These are phyloP conservation scores for Sympetrum striolatum DNA, from an alignment of 2,888 invertebrate genomes.

Conservation along the genomic window DNA sequence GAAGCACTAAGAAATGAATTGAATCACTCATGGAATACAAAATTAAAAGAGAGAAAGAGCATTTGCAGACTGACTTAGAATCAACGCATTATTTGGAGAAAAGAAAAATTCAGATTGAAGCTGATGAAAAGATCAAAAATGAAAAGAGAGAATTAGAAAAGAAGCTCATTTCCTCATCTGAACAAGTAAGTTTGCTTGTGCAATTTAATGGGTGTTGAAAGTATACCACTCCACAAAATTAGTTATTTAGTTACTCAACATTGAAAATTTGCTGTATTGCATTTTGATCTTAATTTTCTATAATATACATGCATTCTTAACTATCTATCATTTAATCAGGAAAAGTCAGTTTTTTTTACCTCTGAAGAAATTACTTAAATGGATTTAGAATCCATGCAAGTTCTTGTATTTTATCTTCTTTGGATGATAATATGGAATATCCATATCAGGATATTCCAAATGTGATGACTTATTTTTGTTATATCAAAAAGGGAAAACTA, in stretches of 20 bases:
- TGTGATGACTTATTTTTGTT: too few species aligned
- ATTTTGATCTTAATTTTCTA: neutral
- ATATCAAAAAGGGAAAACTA: too few species aligned
- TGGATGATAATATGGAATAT: too few species aligned
- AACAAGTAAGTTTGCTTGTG: neutral
- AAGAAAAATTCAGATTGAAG: constrained; percentile 56
- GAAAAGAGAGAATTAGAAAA: constrained; percentile 51
- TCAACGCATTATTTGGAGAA: constrained; percentile 69
- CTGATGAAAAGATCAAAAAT: constrained; percentile 53
- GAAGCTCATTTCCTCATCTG: constrained; percentile 51
- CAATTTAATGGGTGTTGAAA: neutral
- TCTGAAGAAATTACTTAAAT: neutral
- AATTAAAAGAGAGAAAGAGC: constrained; percentile 67
- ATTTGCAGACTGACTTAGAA: constrained; percentile 69
- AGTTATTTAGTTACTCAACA: too few species aligned
- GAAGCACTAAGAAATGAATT: constrained; percentile 61
- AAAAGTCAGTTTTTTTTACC: neutral
- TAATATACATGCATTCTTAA: neutral
- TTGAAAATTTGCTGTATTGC: too few species aligned
- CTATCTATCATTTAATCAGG: neutral
- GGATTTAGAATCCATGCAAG: too few species aligned
- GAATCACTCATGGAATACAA: constrained; percentile 64
- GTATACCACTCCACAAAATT: neutral
- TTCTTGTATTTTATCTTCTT: too few species aligned
- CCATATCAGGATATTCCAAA: too few species aligned